Base-by-base conservation (phyloP, 53 echinoderm and acorn worm species). In the Holothuria leucospilota region DNA sequence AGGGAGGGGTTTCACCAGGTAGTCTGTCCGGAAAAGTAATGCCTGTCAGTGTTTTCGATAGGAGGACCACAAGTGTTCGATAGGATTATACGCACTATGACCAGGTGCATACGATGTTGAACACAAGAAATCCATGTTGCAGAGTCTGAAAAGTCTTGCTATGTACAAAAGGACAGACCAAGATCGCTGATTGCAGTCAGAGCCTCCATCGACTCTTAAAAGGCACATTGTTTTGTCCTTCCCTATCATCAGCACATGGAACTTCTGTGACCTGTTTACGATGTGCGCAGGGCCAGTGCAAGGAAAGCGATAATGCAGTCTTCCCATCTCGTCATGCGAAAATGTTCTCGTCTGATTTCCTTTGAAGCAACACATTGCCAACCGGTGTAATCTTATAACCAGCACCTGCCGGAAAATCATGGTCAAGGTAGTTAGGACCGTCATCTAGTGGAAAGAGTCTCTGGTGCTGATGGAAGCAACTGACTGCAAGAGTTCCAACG, bases 21-120 rank as follows among this genome's bases (percentile, higher is more conserved):
- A 63, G 73, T 28, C 69, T 66, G 2, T 63, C 71, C 15, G 40
- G 59, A 68, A 92, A 79, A 30, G 85, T 65, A 13, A 92, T 88
- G 4, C 85, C 85, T 29, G 85, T 85, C 1, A 88, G 71, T n/a
- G 60, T 63, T 27, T 59, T 78, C 42, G 78, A 85, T 0, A 92
- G 71, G 88, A 85, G 9, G 92, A 56, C 88, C 92, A 88, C 0
- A 80, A n/a, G 59, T 88, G 88, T 70, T 92, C 85, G 29, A 91
- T 88, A 12, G 75, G 88, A 51, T 88, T 91, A 29, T 78, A 59
- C 21, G 91, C 91, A 53, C 87, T 87, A 28, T 88, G 84, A 21
- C 78, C 69, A 4, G 88, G 78, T 53, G 91, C 88, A 30, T 84
- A 78, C 6, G 83, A 87, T 2, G 88, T 79, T 30, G 84, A 52